A percentile compares a stretch with the other conserved stretches of the same genome.
Evolutionary conservation across 2,113 vertebrate species (phyloP).

Genomic region (Gopherus evgoodei): DNA sequence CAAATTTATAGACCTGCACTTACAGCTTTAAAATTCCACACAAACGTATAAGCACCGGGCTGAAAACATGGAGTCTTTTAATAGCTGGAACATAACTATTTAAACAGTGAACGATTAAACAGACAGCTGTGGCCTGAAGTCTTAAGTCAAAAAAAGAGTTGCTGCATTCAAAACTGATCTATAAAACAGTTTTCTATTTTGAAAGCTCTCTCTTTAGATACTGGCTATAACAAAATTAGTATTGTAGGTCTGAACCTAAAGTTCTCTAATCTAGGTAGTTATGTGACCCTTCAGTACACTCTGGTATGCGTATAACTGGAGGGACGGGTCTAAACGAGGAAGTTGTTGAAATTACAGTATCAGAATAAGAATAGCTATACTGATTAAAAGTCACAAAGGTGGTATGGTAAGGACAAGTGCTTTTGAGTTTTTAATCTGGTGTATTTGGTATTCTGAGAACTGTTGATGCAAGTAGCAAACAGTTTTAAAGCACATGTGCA

Average conservation of each 20-base stretch:
- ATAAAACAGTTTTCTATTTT: not conserved
- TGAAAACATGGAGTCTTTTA: not conserved
- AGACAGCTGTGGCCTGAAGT: not conserved
- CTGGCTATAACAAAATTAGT: not conserved
- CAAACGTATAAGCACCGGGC: not conserved
- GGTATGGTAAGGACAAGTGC: not conserved
- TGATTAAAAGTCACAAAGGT: not conserved
- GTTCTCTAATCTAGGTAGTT: not conserved
- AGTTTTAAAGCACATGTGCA: not conserved
- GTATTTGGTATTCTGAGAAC: not conserved
- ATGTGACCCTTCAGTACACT: not conserved
- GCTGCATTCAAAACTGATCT: not conserved
- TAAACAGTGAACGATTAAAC: not conserved
- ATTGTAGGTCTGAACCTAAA: not conserved
- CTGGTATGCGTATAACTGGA: not conserved
- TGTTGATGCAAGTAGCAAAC: not conserved
- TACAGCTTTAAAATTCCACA: not conserved
- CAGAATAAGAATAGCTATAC: not conserved
- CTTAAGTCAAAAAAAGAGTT: not conserved
- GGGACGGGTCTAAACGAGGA: not conserved
- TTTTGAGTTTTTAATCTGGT: not conserved
- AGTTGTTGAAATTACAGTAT: not conserved
- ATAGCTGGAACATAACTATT: not conserved
- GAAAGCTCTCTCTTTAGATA: not conserved
- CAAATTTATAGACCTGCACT: not conserved